Evolutionary conservation across 2,797 vertebrate species (phyloP).

Genomic region (Falco concolor): DNA sequence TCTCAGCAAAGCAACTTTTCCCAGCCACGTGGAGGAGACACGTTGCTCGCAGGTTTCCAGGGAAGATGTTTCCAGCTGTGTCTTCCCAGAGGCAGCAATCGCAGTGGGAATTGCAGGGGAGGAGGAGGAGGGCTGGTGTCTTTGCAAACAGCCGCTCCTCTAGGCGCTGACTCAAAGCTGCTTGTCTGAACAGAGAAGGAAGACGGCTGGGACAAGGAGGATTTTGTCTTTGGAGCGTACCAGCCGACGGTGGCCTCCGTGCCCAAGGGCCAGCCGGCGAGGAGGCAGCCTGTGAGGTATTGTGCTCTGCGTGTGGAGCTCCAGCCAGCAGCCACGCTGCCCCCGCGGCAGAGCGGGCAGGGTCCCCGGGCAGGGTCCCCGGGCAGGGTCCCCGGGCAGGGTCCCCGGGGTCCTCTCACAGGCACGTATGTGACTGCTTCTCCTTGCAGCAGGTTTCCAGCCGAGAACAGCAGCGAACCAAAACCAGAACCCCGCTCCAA

Average conservation of each 20-base stretch:
- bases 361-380: background rate
- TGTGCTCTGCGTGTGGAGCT: background rate
- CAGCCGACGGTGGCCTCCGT: constrained; percentile 81
- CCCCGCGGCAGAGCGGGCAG: background rate
- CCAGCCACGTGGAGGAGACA: background rate
- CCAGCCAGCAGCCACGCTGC: background rate
- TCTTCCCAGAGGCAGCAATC: background rate
- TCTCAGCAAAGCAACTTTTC: background rate
- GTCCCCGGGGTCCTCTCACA: background rate
- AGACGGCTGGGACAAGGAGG: constrained; percentile 67
- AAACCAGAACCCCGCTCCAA: constrained; percentile 71
- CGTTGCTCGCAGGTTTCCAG: fast-evolving
- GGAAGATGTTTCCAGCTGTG: background rate
- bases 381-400: no score
- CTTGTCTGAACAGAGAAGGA: constrained; percentile 65
- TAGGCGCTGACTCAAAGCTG: background rate
- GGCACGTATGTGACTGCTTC: background rate
- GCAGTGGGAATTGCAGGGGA: background rate
- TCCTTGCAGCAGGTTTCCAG: constrained; percentile 78
- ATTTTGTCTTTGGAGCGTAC: constrained; percentile 84
- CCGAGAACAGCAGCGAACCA: constrained; percentile 57
- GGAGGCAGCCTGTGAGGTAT: constrained; percentile 83
- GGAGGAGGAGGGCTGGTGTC: background rate
- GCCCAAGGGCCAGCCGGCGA: constrained; percentile 75
- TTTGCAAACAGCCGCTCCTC: background rate